These are phyloP conservation scores for Eupithecia subumbrata DNA, from an alignment of 2,888 invertebrate species.

Conservation along the genomic window DNA sequence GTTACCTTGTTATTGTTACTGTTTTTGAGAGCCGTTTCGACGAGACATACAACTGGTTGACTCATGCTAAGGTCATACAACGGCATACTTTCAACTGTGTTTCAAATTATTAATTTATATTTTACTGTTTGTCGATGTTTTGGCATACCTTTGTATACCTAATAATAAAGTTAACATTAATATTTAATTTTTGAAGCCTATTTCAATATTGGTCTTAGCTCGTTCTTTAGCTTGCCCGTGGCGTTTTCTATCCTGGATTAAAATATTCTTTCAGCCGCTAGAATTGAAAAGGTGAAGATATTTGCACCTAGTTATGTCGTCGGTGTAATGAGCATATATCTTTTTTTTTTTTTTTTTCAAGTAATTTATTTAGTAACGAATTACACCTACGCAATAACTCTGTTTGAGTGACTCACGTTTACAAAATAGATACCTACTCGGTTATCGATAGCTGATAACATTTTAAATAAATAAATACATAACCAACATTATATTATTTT, in stretches of 20 bases:
- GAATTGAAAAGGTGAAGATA: too few relatives aligned
- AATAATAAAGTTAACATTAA: neutral
- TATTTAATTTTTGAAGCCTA: neutral
- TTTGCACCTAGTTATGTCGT: too few relatives aligned
- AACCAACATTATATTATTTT: neutral
- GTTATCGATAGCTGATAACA: neutral
- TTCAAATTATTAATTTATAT: neutral
- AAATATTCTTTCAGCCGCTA: too few relatives aligned
- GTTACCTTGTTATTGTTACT: neutral
- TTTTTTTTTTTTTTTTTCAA: too few relatives aligned
- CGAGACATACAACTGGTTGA: constrained; percentile 29
- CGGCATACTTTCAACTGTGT: constrained; percentile 24
- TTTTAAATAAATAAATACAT: neutral
- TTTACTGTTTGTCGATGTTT: neutral
- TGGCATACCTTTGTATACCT: neutral
- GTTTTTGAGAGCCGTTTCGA: neutral
- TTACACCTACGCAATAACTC: neutral
- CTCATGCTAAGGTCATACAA: constrained; percentile 27
- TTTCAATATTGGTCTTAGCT: too few relatives aligned
- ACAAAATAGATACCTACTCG: neutral
- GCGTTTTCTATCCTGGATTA: too few relatives aligned
- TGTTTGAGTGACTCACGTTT: neutral
- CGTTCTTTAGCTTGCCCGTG: too few relatives aligned
- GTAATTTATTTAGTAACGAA: too few relatives aligned
- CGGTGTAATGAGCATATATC: too few relatives aligned